These are phyloP conservation scores for Trichoplusia ni DNA, from an alignment of 1,140 invertebrate species.

Conservation along the genomic window DNA sequence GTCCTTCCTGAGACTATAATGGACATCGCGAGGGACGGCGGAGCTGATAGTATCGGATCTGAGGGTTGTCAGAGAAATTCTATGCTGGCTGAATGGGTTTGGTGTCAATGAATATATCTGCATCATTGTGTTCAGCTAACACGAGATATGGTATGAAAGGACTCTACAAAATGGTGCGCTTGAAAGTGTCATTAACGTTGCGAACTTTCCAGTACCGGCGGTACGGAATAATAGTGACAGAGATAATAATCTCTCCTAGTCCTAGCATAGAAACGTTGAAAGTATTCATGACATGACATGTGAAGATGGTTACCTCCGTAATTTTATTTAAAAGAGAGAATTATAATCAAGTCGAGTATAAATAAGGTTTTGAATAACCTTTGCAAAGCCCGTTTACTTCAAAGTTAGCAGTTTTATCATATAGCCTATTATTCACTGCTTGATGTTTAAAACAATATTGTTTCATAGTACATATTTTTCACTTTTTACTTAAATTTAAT, in stretches of 20 bases:
- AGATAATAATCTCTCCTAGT: neutral
- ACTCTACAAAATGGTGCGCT: neutral
- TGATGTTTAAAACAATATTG: too few relatives aligned
- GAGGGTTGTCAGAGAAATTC: conserved; percentile 49
- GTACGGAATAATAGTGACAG: neutral
- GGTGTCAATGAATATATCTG: conserved; percentile 48
- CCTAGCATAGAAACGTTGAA: neutral
- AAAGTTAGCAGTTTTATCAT: too few relatives aligned
- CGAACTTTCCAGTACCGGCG: too few relatives aligned
- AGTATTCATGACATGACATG: too few relatives aligned
- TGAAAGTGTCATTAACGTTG: conserved; percentile 10
- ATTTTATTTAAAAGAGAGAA: too few relatives aligned
- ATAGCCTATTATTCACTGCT: too few relatives aligned
- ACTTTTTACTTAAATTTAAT: too few relatives aligned
- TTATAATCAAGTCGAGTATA: too few relatives aligned
- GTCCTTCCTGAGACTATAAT: conserved; percentile 62
- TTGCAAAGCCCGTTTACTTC: too few relatives aligned
- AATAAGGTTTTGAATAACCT: too few relatives aligned
- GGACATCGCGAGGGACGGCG: conserved; percentile 47
- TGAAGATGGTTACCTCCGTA: too few relatives aligned
- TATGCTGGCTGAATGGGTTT: conserved; percentile 41
- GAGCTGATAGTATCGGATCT: conserved; percentile 58
- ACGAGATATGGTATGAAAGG: conserved; percentile 18
- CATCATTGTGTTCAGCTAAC: conserved; percentile 18
- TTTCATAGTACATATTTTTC: too few relatives aligned